Base-by-base conservation (phyloP, 2,797 vertebrate species). In the Odontamblyopus rebecca region DNA sequence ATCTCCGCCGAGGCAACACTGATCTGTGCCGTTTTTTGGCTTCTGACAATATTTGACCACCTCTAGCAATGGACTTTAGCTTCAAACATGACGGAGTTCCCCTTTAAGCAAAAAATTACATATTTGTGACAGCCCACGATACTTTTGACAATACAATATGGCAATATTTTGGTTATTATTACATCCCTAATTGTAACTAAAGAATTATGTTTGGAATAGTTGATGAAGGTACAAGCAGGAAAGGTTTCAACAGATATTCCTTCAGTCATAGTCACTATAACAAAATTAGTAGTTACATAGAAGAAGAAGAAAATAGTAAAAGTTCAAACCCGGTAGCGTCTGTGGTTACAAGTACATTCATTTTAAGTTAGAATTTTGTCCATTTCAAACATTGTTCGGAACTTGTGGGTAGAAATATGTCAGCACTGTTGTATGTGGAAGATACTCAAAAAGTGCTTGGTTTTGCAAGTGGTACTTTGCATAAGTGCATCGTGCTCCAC, bases 361-460 rank as follows among this genome's bases (percentile, higher is more conserved):
- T 54, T 23, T 54, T 54, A 54, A 54, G 18, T 54, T 23, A n/a
- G 26, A 9, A 26, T 15, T 56, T 27, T 26, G 23, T 27, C 56
- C n/a, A 57, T 27, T 6, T 5, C 26, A 30, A 60, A 68, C 50
- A 68, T 71, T 70, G 75, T 73, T 61, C 11, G 7, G 72, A 71
- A 75, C 60, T 64, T 76, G 68, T 76, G 64, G 19, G 61, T 61
- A 68, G 61, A 76, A 70, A 67, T 26, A 29, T 71, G 71, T 32
- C 59, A 23, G 82, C 70, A 75, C 72, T 78, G 72, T 75, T 86
- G 73, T 75, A 76, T 63, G 68, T 78, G 81, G 78, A 80, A 38
- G 23, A 0, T 73, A 76, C 73, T 79, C 82, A 85, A 66, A 64
- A 80, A 69, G 48, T 27, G 19, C 63, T 82, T 86, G 70, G 81